Percentiles rank a stretch among this genome's conserved stretches.
Evolutionary conservation across 1,140 invertebrate genomes (phyloP).

Genomic region (Bilobella aurantiaca): DNA sequence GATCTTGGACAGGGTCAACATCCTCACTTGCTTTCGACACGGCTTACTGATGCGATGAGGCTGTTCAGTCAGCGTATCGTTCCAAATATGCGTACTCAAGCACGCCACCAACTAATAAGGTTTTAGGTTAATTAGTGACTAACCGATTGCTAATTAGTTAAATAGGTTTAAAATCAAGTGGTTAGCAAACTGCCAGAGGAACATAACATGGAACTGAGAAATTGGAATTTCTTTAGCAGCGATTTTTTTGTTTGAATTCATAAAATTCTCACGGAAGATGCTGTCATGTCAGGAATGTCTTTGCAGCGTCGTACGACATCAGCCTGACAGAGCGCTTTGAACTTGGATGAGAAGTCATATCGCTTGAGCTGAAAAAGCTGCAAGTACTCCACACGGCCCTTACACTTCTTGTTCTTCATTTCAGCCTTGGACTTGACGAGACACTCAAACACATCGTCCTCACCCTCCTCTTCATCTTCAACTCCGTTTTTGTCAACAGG

Average conservation of each 20-base stretch:
- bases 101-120: conserved; percentile 70
- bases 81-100: conserved; percentile 75
- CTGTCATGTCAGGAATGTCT: conserved; percentile 38
- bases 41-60: conserved; percentile 68
- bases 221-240: too few relatives aligned
- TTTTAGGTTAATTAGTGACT: too few relatives aligned
- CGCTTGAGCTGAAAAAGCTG: conserved; percentile 85
- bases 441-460: conserved; percentile 51
- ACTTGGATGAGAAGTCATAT: conserved; percentile 88
- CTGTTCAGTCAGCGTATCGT: conserved; percentile 70
- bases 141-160: too few relatives aligned
- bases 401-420: conserved; percentile 65
- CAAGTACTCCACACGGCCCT: conserved; percentile 86
- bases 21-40: conserved; percentile 69
- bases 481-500: conserved; percentile 6
- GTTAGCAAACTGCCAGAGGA: too few relatives aligned
- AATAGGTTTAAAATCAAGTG: too few relatives aligned
- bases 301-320: conserved; percentile 70
- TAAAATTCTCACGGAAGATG: conserved; percentile 45
- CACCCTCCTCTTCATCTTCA: conserved; percentile 36
- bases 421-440: conserved; percentile 87
- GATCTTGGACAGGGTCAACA: conserved; percentile 43
- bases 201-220: too few relatives aligned
- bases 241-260: too few relatives aligned
- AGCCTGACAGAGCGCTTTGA: conserved; percentile 82